These are phyloP conservation scores for Mylabris phalerata DNA, from an alignment of 1,140 invertebrate genomes.

Conservation along the genomic window DNA sequence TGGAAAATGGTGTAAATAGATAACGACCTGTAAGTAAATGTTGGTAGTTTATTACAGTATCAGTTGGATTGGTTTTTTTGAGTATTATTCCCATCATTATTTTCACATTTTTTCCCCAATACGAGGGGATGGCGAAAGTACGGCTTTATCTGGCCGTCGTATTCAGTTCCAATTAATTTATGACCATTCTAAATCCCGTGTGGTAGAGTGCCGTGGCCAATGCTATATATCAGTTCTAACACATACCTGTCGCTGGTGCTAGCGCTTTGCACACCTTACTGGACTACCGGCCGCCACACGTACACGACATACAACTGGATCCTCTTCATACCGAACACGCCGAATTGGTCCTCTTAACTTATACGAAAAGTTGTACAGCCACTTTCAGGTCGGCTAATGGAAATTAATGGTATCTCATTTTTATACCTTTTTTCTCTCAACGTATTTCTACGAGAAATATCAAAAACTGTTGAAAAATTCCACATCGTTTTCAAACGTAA, in stretches of 20 bases:
- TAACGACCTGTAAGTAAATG: too few relatives aligned
- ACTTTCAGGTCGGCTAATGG: slow-evolving; percentile 13
- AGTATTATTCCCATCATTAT: too few relatives aligned
- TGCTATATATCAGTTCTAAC: slow-evolving; percentile 7
- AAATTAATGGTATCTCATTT: slow-evolving; percentile 11
- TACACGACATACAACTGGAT: background rate
- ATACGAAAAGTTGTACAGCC: slow-evolving; percentile 13
- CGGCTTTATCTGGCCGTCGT: slow-evolving; percentile 2
- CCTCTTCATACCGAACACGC: background rate
- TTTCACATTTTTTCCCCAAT: too few relatives aligned
- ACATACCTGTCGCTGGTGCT: slow-evolving; percentile 3
- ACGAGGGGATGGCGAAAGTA: too few relatives aligned
- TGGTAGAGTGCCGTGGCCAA: background rate
- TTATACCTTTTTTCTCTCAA: too few relatives aligned
- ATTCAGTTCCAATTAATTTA: slow-evolving; percentile 11
- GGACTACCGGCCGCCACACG: background rate
- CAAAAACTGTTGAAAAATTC: background rate
- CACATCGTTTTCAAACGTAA: background rate
- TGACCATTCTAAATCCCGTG: slow-evolving; percentile 13
- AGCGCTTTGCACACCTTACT: background rate
- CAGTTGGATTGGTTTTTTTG: too few relatives aligned
- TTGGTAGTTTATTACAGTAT: too few relatives aligned
- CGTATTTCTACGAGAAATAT: too few relatives aligned
- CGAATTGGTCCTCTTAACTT: slow-evolving; percentile 13
- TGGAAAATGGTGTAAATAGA: too few relatives aligned